Evolutionary conservation across 2,797 vertebrate genomes (phyloP), one percentile per base, ranked within the genome.

Genomic region (Steatocranus sp.): DNA sequence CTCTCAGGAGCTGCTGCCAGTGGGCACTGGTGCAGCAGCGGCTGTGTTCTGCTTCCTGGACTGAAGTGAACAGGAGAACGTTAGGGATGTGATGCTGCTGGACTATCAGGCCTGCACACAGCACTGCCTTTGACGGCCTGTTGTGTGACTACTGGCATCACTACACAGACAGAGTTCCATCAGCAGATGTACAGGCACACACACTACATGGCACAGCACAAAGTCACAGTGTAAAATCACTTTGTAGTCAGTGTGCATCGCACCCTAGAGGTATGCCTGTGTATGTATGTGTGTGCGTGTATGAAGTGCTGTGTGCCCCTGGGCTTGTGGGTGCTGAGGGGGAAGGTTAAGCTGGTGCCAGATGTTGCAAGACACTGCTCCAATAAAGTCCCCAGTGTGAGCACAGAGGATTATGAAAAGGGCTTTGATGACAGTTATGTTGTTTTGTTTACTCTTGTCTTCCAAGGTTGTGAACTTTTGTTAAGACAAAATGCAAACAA

Each of bases 191-290:
- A 86, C 90, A 91, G 82, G 73, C 80, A 88, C 78, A 88, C 90
- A 88, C 38, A 85, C 83, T 86, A 23, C 76, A 87, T 93, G 92
- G 90, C 93, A 90, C 88, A 49, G 86, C 89, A 91, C 90, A 83
- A 84, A 77, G 94, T 94, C 93, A 79, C 93, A 92, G 92, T 93
- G 91, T 91, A 91, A 94, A 95, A 95, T 94, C 94, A 95, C 94
- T 96, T 96, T 96, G 95, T 94, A 93, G 93, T 92, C 86, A 54
- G 83, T 77, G 78, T 79, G 87, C 85, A 80, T 91, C 78, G 54
- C 83, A 88, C 93, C 91, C 91, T 75, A 12, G 92, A 89, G 94
- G 87, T 79, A 23, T 82, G 70, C 50, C 50, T 77, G 84, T 79
- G 78, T 41, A 56, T 74, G 63, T 20, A 63, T 78, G 51, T 82